Evolutionary conservation across 1,140 invertebrate genomes (phyloP), one percentile per base, ranked within the genome.

Genomic region (Notospermus geniculatus): DNA sequence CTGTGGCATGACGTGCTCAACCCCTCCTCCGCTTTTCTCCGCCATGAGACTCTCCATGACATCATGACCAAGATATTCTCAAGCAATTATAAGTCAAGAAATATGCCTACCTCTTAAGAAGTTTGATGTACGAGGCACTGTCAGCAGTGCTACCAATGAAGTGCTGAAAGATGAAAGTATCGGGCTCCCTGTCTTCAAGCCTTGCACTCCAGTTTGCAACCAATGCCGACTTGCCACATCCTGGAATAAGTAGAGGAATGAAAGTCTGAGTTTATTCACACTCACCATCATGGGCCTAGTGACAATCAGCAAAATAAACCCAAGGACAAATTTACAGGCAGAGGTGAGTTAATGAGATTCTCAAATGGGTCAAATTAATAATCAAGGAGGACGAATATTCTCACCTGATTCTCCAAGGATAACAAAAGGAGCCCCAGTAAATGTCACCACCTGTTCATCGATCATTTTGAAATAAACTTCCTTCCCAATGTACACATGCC

Each of bases 121-220:
- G 39, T 62, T 74, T 71, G 25, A 69, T 54, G 58, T 72, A 69
- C n/a, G 60, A 61, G 0, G 68, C 68, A 69, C 72, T 74, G 11
- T 74, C 70, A 11, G 70, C 66, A 53, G 72, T 71, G 62, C 72
- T 72, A 45, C 72, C 72, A 43, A 74, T 72, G 53, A 74, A 74
- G 46, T 74, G 72, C 5, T 69, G 45, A 57, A 74, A 74, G 36
- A 74, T 55, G 50, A 74, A 74, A 19, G 67, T 63, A 4, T 66
- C 65, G n/a, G 68, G 66, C 54, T 72, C 65, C 32, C 58, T 43
- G 27, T 65, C 64, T 46, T 60, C 59, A 0, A 68, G 50, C 25
- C 56, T 55, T 56, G 63, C 64, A 0, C 30, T 60, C 72, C 72
- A 74, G 65, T 74, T 74, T 11, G 69, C 72, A 13, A 74, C 65